A percentile compares a stretch with the other conserved stretches of the same genome.
Conservation (phyloP, 2,797 vertebrate genomes). For the Crocidura indochinensis region DNA sequence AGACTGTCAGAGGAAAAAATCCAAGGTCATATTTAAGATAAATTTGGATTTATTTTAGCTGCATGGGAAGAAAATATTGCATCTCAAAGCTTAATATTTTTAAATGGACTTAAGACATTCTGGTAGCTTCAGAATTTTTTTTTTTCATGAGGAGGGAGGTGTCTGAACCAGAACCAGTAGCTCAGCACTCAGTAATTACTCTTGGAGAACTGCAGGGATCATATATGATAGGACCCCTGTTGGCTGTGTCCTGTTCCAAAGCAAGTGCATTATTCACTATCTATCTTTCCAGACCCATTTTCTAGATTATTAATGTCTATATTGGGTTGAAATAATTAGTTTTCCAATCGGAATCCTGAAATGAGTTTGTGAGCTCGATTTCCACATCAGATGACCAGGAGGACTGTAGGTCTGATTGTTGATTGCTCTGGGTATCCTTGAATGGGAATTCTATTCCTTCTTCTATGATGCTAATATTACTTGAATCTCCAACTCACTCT, state of each 20-base stretch:
- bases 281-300: too few relatives aligned
- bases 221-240: too few relatives aligned
- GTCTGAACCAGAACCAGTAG: too few relatives aligned
- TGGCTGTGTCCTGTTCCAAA: too few relatives aligned
- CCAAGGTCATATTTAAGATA: background rate
- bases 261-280: too few relatives aligned
- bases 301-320: background rate
- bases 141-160: too few relatives aligned
- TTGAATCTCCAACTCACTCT: slow-evolving; percentile 51
- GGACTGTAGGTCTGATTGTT: background rate
- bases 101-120: background rate
- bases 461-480: background rate
- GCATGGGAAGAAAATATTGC: background rate
- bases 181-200: too few relatives aligned
- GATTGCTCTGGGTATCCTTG: background rate
- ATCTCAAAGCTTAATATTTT: background rate
- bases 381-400: background rate
- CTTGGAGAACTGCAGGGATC: too few relatives aligned
- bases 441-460: slow-evolving; percentile 1
- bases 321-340: slow-evolving; percentile 22
- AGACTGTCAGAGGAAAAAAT: background rate
- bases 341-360: slow-evolving; percentile 15
- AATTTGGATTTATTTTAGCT: slow-evolving; percentile 13
- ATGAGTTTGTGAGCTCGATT: background rate
- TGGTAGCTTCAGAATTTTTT: too few relatives aligned